Conservation (phyloP, 2,797 vertebrate species). For the Dromococcyx pavoninus region DNA sequence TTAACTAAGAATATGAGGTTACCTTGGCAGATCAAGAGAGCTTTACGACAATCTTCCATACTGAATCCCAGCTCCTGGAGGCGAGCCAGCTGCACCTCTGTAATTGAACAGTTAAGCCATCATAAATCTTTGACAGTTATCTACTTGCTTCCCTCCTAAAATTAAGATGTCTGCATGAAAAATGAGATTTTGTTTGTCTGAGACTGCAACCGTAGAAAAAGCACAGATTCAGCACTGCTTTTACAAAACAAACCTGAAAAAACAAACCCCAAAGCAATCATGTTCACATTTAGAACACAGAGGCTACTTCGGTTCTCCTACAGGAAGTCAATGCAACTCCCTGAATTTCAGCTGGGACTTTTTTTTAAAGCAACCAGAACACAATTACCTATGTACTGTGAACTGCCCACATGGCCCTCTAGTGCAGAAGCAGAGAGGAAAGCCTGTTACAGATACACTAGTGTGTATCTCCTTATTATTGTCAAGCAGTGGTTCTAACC, state of each 20-base stretch:
- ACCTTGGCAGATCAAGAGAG: constrained; percentile 91
- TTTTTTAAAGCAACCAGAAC: background rate
- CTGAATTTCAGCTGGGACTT: background rate
- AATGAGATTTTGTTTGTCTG: background rate
- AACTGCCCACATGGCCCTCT: background rate
- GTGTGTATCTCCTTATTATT: background rate
- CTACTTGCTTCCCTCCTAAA: background rate
- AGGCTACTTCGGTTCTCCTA: background rate
- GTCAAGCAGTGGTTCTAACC: background rate
- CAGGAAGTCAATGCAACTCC: background rate
- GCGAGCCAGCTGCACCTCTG: constrained; percentile 87
- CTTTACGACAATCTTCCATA: constrained; percentile 88
- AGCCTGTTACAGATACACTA: background rate
- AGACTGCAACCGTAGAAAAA: background rate
- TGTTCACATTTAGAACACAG: background rate
- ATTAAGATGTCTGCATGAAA: background rate
- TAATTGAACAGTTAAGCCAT: background rate
- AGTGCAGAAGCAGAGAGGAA: background rate
- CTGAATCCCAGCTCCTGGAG: constrained; percentile 91
- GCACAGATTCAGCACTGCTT: background rate
- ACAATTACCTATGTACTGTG: background rate
- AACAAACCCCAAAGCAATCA: background rate
- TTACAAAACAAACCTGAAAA: accelerated
- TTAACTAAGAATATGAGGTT: background rate
- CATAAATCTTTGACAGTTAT: background rate